Evolutionary conservation across 2,113 vertebrate species (phyloP), one percentile per base, ranked within the genome.

Genomic region (Sclerurus mexicanus): DNA sequence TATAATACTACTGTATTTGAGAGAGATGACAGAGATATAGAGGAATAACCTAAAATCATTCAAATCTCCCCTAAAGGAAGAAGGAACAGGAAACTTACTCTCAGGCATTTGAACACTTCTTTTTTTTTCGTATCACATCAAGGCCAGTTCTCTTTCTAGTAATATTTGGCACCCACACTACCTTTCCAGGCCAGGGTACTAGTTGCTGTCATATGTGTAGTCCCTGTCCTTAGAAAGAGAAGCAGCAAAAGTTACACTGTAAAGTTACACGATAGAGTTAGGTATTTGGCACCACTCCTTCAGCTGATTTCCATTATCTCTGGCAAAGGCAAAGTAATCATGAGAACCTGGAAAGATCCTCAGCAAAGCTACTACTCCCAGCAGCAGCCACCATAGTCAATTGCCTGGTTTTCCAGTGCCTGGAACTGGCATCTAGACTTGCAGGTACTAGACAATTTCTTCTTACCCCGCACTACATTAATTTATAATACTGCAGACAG

Each of bases 111-210:
- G 13, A 85, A 50, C 10, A 6, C n/a, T 72, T 55, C 9, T 16
- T 63, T 53, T 53, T 31, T 37, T 14, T 84, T 66, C 0, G 0
- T 50, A 64, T 68, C 5, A 9, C 8, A 39, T 30, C 5, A 37
- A 42, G 23, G 5, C 59, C 11, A 76, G 5, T 35, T 88, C 2
- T 44, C 31, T 75, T 59, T 49, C 31, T 40, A 24, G 10, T 20
- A 6, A 4, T 66, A 33, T 67, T 75, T 75, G 71, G 4, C 9
- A 60, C 20, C 21, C 23, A 64, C 6, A 15, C 5, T 60, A 40
- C 15, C 3, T 39, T 82, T 68, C 20, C 39, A 58, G 66, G 31
- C 37, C 21, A 67, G 15, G 9, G 7, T 20, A 50, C 15, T 40
- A n/a, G 12, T n/a, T 42, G 44, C 18, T 8, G 12, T 35, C 39